phyloP scores from a whole-genome alignment of 1,140 invertebrate genomes.

The Andricus grossulariae region DNA sequence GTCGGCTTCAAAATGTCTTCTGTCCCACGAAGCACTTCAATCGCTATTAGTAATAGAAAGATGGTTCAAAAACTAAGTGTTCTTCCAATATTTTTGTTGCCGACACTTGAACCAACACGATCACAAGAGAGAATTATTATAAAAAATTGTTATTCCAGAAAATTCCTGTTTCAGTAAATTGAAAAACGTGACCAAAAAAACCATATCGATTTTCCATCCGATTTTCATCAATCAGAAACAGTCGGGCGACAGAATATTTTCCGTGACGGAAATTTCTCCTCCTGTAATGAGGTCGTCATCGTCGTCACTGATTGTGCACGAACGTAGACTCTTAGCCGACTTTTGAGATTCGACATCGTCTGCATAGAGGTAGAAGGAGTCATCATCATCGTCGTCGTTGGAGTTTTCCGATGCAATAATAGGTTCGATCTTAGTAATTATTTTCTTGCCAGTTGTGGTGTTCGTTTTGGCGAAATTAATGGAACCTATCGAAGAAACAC shows the following conservation, averaged over 20 bases:
- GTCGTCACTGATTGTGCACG: background rate
- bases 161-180: background rate
- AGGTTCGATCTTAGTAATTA: background rate
- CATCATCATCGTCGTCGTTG: background rate
- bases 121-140: no score
- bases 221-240: conserved; percentile 38
- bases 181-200: no score
- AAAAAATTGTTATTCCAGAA: background rate
- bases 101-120: no score
- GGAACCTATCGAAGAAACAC: background rate
- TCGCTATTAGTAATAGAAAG: no score
- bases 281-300: background rate
- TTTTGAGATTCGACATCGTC: background rate
- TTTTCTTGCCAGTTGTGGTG: background rate
- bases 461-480: background rate
- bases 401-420: no score
- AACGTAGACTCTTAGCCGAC: no score
- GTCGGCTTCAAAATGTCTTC: no score
- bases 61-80: no score
- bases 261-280: conserved; percentile 30
- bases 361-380: background rate
- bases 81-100: no score
- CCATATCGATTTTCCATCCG: no score
- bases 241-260: conserved; percentile 48
- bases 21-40: no score